phyloP scores from a whole-genome alignment of 2,113 vertebrate genomes.

The Strix uralensis region DNA sequence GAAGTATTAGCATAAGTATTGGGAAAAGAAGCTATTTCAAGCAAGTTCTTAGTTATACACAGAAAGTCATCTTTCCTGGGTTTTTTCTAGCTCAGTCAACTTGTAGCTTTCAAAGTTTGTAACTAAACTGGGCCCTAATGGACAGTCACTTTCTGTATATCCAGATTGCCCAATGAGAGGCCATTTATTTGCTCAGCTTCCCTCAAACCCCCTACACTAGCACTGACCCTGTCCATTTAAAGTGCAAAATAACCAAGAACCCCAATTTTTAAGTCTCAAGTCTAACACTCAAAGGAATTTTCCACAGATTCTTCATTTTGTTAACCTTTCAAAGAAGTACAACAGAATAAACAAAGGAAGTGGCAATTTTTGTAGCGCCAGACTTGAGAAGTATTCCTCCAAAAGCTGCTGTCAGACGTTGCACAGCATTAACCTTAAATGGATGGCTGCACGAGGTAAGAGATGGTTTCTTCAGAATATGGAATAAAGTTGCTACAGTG shows the following conservation, averaged over 20 bases:
- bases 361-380: background rate
- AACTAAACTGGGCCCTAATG: background rate
- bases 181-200: background rate
- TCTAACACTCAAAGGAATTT: background rate
- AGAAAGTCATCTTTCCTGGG: background rate
- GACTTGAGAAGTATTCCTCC: background rate
- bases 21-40: background rate
- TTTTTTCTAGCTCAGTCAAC: background rate
- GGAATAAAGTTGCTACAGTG: background rate
- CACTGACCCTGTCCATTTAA: background rate
- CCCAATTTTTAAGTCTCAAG: background rate
- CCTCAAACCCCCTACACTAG: background rate
- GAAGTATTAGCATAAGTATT: fast-evolving
- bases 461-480: background rate
- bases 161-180: background rate
- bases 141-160: background rate
- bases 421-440: background rate
- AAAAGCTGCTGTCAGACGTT: background rate
- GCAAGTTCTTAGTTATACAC: background rate
- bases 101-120: background rate
- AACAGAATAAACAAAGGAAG: background rate
- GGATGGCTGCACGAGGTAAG: background rate
- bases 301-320: background rate
- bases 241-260: background rate
- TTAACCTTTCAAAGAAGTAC: background rate